Conservation (phyloP, 1,140 invertebrate species). For the Bombus cullumanus region DNA sequence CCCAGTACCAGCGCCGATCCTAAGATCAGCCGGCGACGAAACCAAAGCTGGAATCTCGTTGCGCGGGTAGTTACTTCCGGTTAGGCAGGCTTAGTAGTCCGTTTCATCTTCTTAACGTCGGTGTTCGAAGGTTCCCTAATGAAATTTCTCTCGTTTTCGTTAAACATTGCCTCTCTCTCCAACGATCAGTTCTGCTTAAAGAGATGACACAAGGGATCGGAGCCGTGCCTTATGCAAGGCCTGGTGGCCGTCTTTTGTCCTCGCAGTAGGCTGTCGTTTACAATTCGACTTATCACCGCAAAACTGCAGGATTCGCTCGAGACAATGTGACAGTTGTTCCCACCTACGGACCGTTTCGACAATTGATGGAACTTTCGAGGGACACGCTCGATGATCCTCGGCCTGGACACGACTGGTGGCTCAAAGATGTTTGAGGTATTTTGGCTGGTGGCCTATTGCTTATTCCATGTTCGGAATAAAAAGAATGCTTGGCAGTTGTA, state of each 20-base stretch:
- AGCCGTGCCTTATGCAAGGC: slow-evolving; percentile 1
- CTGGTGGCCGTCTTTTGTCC: slow-evolving; percentile 55
- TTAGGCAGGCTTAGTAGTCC: too few species aligned
- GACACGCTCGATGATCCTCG: too few species aligned
- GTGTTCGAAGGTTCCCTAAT: not conserved
- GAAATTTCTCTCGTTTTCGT: slow-evolving; percentile 14
- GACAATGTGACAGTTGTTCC: slow-evolving; percentile 36
- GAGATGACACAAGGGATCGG: not conserved
- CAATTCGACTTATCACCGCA: slow-evolving; percentile 32
- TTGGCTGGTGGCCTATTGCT: slow-evolving; percentile 6
- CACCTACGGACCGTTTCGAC: not conserved
- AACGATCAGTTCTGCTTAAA: not conserved
- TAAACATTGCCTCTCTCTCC: slow-evolving; percentile 13
- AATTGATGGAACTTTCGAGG: not conserved
- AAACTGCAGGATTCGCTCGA: slow-evolving; percentile 9
- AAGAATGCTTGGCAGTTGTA: not conserved
- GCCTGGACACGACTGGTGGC: not conserved
- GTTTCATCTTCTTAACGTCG: too few species aligned
- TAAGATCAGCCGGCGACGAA: not conserved
- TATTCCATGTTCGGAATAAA: not conserved
- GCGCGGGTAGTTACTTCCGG: not conserved
- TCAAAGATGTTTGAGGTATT: not conserved
- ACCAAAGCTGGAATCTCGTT: not conserved
- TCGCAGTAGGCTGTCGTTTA: not conserved
- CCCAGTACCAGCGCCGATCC: not conserved